These are phyloP conservation scores for Urophycis tenuis DNA, from an alignment of 2,797 vertebrate species.

Conservation along the genomic window DNA sequence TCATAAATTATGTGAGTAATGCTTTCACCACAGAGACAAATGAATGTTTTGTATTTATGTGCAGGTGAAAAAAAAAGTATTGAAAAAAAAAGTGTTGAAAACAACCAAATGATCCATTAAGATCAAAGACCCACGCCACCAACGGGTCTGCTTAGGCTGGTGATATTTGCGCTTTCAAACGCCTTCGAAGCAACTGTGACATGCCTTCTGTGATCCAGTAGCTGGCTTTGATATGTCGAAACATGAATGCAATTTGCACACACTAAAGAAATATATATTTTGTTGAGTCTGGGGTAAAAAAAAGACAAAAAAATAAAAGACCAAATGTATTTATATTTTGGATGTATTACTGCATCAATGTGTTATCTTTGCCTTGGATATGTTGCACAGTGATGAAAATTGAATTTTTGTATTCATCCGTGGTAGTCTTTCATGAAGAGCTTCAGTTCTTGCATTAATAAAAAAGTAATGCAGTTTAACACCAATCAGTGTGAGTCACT, in stretches of 20 bases:
- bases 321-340: not conserved
- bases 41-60: not conserved
- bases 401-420: not conserved
- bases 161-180: not conserved
- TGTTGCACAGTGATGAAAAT: not conserved
- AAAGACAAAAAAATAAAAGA: not conserved
- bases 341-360: not conserved
- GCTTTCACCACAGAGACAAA: not conserved
- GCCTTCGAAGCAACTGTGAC: not conserved
- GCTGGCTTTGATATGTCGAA: not conserved
- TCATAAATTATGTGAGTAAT: not conserved
- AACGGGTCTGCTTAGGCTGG: not conserved
- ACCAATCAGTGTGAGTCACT: not conserved
- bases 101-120: not conserved
- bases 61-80: not conserved
- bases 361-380: not conserved
- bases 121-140: not conserved
- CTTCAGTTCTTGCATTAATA: not conserved
- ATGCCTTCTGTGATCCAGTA: not conserved
- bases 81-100: not conserved
- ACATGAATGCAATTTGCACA: not conserved
- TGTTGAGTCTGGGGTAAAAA: not conserved
- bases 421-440: not conserved
- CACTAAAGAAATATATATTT: not conserved
- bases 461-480: not conserved